phyloP scores from a whole-genome alignment of 2,888 invertebrate species.

The Bedellia somnulentella region DNA sequence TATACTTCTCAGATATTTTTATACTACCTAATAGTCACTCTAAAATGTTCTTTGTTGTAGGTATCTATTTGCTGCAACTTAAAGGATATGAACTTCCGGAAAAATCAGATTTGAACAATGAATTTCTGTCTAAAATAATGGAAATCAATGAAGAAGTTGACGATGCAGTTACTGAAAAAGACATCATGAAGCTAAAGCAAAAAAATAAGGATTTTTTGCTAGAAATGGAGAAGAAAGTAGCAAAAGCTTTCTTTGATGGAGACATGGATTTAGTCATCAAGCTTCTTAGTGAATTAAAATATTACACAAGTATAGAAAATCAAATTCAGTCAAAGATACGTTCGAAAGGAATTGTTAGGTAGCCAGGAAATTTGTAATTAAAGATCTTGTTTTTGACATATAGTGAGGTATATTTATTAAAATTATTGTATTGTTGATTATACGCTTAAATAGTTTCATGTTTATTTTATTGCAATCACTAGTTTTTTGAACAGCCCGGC shows the following conservation, averaged over 20 bases:
- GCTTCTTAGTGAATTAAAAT: conserved; percentile 77
- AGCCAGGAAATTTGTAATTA: neutral
- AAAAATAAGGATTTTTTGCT: conserved; percentile 60
- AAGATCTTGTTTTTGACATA: no score
- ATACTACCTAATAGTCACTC: no score
- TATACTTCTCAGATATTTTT: no score
- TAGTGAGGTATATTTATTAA: no score
- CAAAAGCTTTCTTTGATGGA: conserved; percentile 64
- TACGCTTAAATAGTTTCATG: no score
- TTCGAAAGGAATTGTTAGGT: conserved; percentile 54
- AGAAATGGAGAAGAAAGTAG: conserved; percentile 58
- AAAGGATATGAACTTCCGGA: conserved; percentile 68
- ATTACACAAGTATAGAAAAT: conserved; percentile 76
- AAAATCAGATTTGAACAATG: conserved; percentile 65
- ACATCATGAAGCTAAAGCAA: conserved; percentile 59
- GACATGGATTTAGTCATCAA: conserved; percentile 67
- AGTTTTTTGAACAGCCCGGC: no score
- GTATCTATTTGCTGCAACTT: conserved; percentile 78
- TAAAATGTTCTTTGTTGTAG: conserved; percentile 32
- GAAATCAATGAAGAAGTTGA: conserved; percentile 86
- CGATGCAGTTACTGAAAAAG: conserved; percentile 60
- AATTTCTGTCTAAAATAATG: conserved; percentile 83
- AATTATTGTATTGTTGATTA: no score
- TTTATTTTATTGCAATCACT: no score
- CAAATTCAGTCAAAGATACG: conserved; percentile 71